Evolutionary conservation across 92 coral and sea anemone genomes (phyloP).

Genomic region (Palythoa caribaeorum): DNA sequence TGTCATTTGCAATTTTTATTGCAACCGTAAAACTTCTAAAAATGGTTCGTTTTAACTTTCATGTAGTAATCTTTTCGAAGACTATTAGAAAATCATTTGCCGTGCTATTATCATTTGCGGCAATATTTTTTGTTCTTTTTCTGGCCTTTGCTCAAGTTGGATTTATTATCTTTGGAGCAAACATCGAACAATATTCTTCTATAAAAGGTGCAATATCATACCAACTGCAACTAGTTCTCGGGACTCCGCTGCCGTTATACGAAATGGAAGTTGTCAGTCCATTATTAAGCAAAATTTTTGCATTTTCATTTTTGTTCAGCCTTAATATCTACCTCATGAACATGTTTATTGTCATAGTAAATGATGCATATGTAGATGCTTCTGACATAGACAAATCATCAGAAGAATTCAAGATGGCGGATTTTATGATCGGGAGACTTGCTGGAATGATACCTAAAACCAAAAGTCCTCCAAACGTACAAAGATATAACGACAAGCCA

Average conservation of each 20-base stretch:
- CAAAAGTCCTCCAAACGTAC: not conserved
- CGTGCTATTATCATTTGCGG: constrained; percentile 16
- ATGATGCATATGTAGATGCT: constrained; percentile 37
- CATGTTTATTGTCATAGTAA: constrained; percentile 40
- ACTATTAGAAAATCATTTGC: constrained; percentile 7
- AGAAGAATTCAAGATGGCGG: constrained; percentile 32
- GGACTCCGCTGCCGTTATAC: constrained; percentile 27
- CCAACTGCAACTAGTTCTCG: constrained; percentile 37
- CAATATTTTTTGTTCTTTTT: constrained; percentile 20
- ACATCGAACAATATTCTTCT: constrained; percentile 21
- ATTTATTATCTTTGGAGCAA: constrained; percentile 23
- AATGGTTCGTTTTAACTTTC: constrained; percentile 39
- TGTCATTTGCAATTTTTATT: constrained; percentile 40
- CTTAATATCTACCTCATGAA: constrained; percentile 29
- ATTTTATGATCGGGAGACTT: not conserved
- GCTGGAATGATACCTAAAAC: not conserved
- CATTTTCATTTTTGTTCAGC: constrained; percentile 33
- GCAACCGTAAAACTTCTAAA: constrained; percentile 42
- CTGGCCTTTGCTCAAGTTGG: constrained; percentile 44
- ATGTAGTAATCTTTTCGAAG: constrained; percentile 21
- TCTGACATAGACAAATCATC: constrained; percentile 15
- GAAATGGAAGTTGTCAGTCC: not conserved
- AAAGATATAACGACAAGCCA: not conserved
- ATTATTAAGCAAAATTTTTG: constrained; percentile 1
- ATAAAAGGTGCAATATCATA: not conserved